These are phyloP conservation scores for Drosophila suzukii DNA, from an alignment of 1,140 invertebrate genomes.

Conservation along the genomic window DNA sequence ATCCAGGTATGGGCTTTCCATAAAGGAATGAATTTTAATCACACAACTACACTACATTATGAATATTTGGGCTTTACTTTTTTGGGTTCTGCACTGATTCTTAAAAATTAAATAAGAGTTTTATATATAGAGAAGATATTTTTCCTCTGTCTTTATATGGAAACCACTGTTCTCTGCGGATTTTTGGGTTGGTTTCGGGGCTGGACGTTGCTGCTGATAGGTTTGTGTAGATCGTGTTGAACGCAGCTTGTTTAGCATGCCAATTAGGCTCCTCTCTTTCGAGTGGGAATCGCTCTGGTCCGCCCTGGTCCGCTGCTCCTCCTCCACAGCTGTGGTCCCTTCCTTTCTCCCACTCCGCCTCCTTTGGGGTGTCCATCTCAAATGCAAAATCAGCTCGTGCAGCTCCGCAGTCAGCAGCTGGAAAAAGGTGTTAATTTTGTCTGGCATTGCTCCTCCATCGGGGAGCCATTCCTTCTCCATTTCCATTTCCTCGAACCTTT, in stretches of 20 bases:
- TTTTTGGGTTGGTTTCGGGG: conserved; percentile 21
- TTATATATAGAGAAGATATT: not conserved
- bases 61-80: no score
- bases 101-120: not conserved
- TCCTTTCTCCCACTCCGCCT: conserved; percentile 9
- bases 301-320: conserved; percentile 1
- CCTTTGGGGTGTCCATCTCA: conserved; percentile 48
- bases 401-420: conserved; percentile 50
- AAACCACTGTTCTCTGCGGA: conserved; percentile 30
- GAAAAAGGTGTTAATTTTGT: conserved; percentile 81
- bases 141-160: no score
- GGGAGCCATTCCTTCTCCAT: conserved; percentile 19
- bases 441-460: conserved; percentile 38
- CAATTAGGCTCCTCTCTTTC: conserved; percentile 72
- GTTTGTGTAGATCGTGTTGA: conserved; percentile 80
- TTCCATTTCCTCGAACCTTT: not conserved
- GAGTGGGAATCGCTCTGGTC: conserved; percentile 50
- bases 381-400: conserved; percentile 82
- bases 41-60: no score
- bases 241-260: conserved; percentile 83
- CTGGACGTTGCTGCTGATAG: conserved; percentile 60
- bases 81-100: not conserved
- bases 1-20: no score
- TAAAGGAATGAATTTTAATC: no score
- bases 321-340: not conserved